Conservation (phyloP, 1,140 invertebrate genomes). For the Drosophila kanapiae region DNA sequence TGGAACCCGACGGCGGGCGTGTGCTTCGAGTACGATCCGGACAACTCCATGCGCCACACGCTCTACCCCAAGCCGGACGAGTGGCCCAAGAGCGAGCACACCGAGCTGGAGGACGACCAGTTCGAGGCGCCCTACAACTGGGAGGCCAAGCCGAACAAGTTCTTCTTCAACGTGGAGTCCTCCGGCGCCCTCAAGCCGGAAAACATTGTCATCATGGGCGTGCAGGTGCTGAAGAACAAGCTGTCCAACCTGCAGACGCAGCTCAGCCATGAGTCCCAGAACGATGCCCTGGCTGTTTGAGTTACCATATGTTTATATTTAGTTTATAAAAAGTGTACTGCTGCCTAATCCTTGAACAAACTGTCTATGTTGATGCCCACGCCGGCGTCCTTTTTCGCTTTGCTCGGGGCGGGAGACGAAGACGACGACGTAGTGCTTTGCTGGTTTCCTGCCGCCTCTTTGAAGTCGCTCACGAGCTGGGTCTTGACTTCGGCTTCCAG, state of each 20-base stretch:
- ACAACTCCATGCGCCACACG: conserved; percentile 98
- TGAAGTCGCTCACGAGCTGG: conserved; percentile 61
- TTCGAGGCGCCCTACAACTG: conserved; percentile 97
- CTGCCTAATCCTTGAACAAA: conserved; percentile 71
- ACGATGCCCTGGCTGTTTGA: conserved; percentile 92
- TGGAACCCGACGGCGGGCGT: conserved; percentile 99
- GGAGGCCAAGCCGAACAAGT: conserved; percentile 98
- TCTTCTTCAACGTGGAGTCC: conserved; percentile 98
- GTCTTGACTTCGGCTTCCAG: conserved; percentile 17
- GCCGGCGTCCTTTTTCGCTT: conserved; percentile 47
- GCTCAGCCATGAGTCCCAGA: conserved; percentile 94
- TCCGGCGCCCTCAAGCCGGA: conserved; percentile 97
- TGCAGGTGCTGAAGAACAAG: conserved; percentile 97
- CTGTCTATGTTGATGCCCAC: conserved; percentile 68
- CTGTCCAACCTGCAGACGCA: conserved; percentile 97
- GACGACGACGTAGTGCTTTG: conserved; percentile 5
- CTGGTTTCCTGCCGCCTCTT: conserved; percentile 49
- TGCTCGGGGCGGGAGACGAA: conserved; percentile 4
- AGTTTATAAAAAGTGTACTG: conserved; percentile 41
- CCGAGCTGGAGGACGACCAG: conserved; percentile 96
- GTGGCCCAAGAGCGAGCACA: conserved; percentile 99
- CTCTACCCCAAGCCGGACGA: conserved; percentile 99
- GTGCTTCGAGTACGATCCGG: conserved; percentile 99
- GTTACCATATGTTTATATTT: conserved; percentile 42
- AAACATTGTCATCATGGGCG: conserved; percentile 98